Percentiles rank a stretch among this genome's conserved stretches.
These are phyloP conservation scores for Corythornis vintsioides DNA, from an alignment of 2,113 vertebrate species.

Conservation along the genomic window DNA sequence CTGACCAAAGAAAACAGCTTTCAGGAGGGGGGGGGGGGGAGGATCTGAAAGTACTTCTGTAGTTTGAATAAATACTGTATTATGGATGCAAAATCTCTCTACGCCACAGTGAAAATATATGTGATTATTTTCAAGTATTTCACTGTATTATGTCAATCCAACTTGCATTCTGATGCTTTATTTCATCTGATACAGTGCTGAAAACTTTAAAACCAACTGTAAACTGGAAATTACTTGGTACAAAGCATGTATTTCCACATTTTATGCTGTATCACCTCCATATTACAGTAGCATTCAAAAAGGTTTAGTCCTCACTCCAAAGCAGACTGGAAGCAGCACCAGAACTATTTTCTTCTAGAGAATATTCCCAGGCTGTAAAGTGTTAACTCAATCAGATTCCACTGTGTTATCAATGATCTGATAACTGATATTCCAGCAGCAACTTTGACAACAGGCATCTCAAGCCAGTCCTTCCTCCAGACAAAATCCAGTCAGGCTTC, in stretches of 20 bases:
- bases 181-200: neutral
- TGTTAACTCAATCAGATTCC: neutral
- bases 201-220: neutral
- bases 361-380: neutral
- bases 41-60: conserved; percentile 49
- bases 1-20: conserved; percentile 66
- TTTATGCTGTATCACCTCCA: neutral
- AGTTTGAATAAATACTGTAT: conserved; percentile 32
- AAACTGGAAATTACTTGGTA: neutral
- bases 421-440: neutral
- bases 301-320: neutral
- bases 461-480: neutral
- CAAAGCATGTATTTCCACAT: neutral
- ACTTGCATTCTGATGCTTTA: neutral
- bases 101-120: neutral
- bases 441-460: neutral
- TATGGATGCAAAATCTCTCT: neutral
- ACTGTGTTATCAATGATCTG: neutral
- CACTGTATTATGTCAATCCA: neutral
- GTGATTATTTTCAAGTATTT: neutral
- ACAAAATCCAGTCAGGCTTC: neutral
- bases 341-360: neutral
- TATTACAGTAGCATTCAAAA: neutral
- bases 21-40: conserved; percentile 52
- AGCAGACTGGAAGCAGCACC: neutral